Percentiles rank a stretch among this genome's conserved stretches.
These are phyloP conservation scores for Plemyria rubiginata DNA, from an alignment of 2,888 invertebrate species.

Conservation along the genomic window DNA sequence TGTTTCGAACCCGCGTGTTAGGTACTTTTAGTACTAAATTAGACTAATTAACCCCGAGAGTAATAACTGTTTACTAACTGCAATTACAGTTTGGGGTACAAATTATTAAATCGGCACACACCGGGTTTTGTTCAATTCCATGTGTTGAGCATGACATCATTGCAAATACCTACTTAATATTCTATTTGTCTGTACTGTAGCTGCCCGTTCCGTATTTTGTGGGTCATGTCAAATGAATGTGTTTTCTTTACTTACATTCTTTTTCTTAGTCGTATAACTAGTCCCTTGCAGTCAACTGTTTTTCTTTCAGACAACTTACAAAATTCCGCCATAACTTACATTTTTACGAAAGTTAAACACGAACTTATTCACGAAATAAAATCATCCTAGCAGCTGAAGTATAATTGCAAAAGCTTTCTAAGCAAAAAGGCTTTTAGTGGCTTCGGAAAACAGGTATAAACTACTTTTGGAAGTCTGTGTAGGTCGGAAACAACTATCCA, in stretches of 20 bases:
- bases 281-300: too few relatives aligned
- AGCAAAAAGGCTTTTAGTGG: constrained; percentile 47
- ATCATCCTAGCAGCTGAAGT: constrained; percentile 42
- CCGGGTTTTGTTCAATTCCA: constrained; percentile 36
- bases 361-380: constrained; percentile 40
- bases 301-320: neutral
- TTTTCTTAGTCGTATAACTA: too few relatives aligned
- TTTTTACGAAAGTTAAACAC: constrained; percentile 14
- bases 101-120: constrained; percentile 49
- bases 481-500: constrained; percentile 33
- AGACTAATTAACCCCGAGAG: constrained; percentile 59
- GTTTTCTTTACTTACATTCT: too few relatives aligned
- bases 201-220: too few relatives aligned
- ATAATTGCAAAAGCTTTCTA: constrained; percentile 52
- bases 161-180: too few relatives aligned
- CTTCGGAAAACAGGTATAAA: constrained; percentile 41
- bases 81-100: constrained; percentile 50
- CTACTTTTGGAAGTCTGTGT: constrained; percentile 36
- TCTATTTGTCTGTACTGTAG: too few relatives aligned
- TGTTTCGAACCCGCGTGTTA: constrained; percentile 42
- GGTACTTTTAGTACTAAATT: constrained; percentile 52
- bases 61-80: constrained; percentile 62
- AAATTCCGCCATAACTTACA: constrained; percentile 20
- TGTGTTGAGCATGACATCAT: neutral
- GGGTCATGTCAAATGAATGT: too few relatives aligned